Evolutionary conservation across 2,888 invertebrate genomes (phyloP).

Genomic region (Lasioglossum figueresi): DNA sequence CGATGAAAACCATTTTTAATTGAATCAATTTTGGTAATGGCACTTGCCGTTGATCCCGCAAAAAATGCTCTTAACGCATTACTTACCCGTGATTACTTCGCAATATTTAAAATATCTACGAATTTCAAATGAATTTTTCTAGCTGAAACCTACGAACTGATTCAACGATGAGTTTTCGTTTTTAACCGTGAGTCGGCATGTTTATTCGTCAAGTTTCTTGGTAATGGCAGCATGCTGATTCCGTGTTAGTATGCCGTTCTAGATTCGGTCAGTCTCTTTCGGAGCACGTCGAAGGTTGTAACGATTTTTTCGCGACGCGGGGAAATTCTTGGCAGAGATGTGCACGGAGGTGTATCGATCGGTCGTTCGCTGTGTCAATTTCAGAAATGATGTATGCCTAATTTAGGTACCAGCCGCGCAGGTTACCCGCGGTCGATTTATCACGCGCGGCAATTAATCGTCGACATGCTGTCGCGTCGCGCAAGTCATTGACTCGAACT

Average conservation of each 20-base stretch:
- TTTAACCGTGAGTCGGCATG: neutral
- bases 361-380: conserved; percentile 58
- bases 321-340: conserved; percentile 35
- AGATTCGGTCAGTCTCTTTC: neutral
- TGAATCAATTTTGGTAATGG: neutral
- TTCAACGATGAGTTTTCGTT: neutral
- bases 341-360: conserved; percentile 47
- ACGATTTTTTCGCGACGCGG: neutral
- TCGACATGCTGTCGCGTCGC: conserved; percentile 42
- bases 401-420: conserved; percentile 56
- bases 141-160: neutral
- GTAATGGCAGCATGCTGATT: neutral
- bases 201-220: neutral
- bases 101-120: neutral
- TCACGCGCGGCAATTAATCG: conserved; percentile 62
- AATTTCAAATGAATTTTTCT: neutral
- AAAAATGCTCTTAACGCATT: neutral
- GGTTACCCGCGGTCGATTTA: conserved; percentile 57
- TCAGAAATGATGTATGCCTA: conserved; percentile 61
- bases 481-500: conserved; percentile 60
- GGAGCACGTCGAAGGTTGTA: neutral
- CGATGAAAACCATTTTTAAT: neutral
- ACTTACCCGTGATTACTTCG: neutral
- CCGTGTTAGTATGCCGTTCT: neutral
- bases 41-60: neutral